A percentile compares a stretch with the other conserved stretches of the same genome.
Conservation (phyloP, 2,888 invertebrate species). For the Macrosoma leucophasiata region DNA sequence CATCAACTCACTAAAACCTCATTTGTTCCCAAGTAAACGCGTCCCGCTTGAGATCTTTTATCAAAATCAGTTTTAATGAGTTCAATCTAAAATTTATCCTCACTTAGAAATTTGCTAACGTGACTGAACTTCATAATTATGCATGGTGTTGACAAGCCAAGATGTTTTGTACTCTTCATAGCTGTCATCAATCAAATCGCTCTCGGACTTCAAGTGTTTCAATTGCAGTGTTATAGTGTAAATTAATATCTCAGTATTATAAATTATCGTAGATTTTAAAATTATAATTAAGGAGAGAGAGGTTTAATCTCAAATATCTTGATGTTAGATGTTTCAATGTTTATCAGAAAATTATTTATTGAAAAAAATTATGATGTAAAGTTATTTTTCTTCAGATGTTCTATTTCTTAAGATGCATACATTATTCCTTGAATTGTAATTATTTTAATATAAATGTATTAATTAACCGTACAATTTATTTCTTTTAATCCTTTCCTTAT, state of each 20-base stretch:
- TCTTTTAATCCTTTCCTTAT: neutral
- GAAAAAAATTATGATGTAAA: constrained; percentile 10
- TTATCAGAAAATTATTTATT: constrained; percentile 11
- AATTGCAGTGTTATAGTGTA: constrained; percentile 1
- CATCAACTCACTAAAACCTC: neutral
- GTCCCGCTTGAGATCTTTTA: constrained; percentile 6
- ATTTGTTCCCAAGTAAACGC: neutral
- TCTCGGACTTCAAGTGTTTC: constrained; percentile 7
- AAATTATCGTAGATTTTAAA: constrained; percentile 19
- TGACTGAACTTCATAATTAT: constrained; percentile 19
- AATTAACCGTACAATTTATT: constrained; percentile 17
- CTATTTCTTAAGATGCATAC: constrained; percentile 23
- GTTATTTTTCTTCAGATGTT: constrained; percentile 16
- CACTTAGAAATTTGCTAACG: constrained; percentile 17
- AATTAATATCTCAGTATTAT: constrained; percentile 18
- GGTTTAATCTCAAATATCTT: constrained; percentile 37
- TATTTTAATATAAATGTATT: constrained; percentile 29
- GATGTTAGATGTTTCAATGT: constrained; percentile 30
- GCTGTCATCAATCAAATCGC: constrained; percentile 6
- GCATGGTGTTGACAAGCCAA: constrained; percentile 1
- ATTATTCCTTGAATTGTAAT: constrained; percentile 22
- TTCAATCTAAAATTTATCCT: constrained; percentile 15
- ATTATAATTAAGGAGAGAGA: constrained; percentile 40
- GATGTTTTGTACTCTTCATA: constrained; percentile 6
- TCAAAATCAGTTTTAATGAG: constrained; percentile 18